These are phyloP conservation scores for Trichogramma dendrolimi DNA, from an alignment of 2,888 invertebrate genomes.

Conservation along the genomic window DNA sequence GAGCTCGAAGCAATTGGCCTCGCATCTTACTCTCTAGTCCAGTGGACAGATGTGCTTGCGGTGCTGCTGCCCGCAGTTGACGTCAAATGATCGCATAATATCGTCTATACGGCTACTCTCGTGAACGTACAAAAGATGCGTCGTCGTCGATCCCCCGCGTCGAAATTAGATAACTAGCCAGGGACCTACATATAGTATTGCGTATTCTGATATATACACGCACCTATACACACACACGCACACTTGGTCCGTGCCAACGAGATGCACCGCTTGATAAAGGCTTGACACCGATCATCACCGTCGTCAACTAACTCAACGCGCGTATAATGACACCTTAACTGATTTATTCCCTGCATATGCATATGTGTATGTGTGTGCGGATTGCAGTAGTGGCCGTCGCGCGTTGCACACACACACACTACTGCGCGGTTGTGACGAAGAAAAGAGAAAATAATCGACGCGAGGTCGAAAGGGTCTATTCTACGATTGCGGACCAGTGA, in stretches of 20 bases:
- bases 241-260: slow-evolving; percentile 1
- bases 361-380: no score
- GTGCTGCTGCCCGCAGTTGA: background rate
- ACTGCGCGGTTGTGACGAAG: no score
- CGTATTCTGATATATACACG: background rate
- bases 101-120: background rate
- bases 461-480: slow-evolving; percentile 14
- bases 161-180: slow-evolving; percentile 24
- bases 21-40: no score
- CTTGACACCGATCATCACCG: slow-evolving; percentile 20
- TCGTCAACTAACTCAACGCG: background rate
- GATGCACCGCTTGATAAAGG: slow-evolving; percentile 3
- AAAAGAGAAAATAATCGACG: background rate
- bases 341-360: no score
- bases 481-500: slow-evolving; percentile 11
- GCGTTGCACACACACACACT: no score
- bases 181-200: slow-evolving; percentile 19
- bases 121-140: background rate
- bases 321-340: no score
- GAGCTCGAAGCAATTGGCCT: no score
- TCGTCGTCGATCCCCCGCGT: slow-evolving; percentile 1
- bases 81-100: slow-evolving; percentile 11
- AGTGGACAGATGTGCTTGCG: no score
- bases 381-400: no score
- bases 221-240: background rate